phyloP scores from a whole-genome alignment of 2,888 invertebrate genomes.

The Dexiosoma caninum region DNA sequence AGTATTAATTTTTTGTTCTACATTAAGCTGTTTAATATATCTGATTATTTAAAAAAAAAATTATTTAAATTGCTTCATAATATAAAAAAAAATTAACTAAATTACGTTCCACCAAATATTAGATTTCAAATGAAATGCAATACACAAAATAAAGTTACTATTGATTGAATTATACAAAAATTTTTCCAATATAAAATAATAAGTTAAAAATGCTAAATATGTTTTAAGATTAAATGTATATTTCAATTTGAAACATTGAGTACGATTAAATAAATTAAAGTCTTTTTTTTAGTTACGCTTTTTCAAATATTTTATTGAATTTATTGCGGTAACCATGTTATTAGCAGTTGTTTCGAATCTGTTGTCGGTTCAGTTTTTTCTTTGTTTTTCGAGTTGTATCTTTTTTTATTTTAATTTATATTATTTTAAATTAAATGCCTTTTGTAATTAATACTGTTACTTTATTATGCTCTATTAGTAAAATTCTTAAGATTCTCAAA shows the following conservation, averaged over 20 bases:
- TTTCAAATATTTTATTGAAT: neutral
- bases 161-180: neutral
- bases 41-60: constrained; percentile 1
- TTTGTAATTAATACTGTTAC: constrained; percentile 47
- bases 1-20: constrained; percentile 48
- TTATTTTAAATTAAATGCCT: constrained; percentile 39
- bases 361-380: neutral
- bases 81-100: neutral
- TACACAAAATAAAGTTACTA: too few species aligned
- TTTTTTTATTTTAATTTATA: neutral
- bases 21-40: constrained; percentile 37
- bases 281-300: neutral
- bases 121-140: too few species aligned
- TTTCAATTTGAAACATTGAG: neutral
- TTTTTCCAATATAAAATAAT: neutral
- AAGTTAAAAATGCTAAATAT: neutral
- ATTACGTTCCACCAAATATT: neutral
- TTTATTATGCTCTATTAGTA: constrained; percentile 9
- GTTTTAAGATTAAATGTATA: neutral
- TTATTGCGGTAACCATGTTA: neutral
- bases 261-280: neutral
- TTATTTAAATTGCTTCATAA: neutral
- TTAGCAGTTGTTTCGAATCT: neutral
- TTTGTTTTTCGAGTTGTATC: neutral
- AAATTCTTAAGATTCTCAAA: neutral